A percentile compares a stretch with the other conserved stretches of the same genome.
phyloP scores from a whole-genome alignment of 2,888 invertebrate genomes.

The Caenorhabditis sp. region DNA sequence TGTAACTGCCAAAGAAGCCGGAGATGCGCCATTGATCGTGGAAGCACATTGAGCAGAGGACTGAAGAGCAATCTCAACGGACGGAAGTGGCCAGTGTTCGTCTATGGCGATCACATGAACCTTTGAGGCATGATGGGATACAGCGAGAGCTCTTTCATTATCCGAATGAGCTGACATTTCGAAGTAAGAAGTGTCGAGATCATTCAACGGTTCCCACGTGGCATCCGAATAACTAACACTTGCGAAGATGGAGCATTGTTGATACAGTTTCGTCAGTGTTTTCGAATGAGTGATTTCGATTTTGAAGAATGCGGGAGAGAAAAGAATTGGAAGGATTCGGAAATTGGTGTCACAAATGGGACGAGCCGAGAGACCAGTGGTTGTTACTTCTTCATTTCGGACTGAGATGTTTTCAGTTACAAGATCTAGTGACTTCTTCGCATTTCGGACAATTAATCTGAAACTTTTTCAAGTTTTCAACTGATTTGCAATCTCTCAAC shows the following conservation, averaged over 20 bases:
- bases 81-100: slow-evolving; percentile 46
- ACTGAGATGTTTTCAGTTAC: slow-evolving; percentile 46
- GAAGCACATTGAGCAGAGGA: slow-evolving; percentile 48
- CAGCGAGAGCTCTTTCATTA: slow-evolving; percentile 71
- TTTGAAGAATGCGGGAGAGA: slow-evolving; percentile 58
- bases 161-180: slow-evolving; percentile 70
- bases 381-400: slow-evolving; percentile 40
- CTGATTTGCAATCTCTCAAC: slow-evolving; percentile 42
- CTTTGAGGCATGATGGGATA: slow-evolving; percentile 68
- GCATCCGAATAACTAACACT: slow-evolving; percentile 76
- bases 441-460: slow-evolving; percentile 50
- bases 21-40: slow-evolving; percentile 33
- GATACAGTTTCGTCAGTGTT: slow-evolving; percentile 52
- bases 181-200: slow-evolving; percentile 67
- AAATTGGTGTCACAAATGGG: slow-evolving; percentile 53
- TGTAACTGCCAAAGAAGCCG: slow-evolving; percentile 46
- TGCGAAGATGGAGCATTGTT: slow-evolving; percentile 73
- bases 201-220: slow-evolving; percentile 71
- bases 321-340: slow-evolving; percentile 57
- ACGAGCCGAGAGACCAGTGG: slow-evolving; percentile 57
- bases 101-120: slow-evolving; percentile 60
- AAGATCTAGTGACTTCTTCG: slow-evolving; percentile 47
- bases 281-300: slow-evolving; percentile 44
- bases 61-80: slow-evolving; percentile 60
- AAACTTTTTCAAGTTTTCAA: slow-evolving; percentile 27